phyloP scores from a whole-genome alignment of 2,797 vertebrate genomes.

The Artibeus lituratus region DNA sequence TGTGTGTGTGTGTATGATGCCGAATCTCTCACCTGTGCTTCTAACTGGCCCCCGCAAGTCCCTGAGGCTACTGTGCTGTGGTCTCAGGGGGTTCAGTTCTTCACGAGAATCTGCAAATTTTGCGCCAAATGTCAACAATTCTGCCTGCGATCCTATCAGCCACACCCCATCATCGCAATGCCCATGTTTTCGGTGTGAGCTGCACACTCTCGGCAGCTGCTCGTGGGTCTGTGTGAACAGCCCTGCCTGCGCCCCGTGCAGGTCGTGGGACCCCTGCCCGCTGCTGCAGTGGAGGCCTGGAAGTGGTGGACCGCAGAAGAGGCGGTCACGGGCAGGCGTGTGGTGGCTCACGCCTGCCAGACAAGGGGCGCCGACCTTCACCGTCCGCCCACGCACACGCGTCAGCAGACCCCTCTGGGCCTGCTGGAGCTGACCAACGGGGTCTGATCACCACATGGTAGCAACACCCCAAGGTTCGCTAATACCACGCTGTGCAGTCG shows the following conservation, averaged over 20 bases:
- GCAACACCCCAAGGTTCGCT: background rate
- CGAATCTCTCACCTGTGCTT: background rate
- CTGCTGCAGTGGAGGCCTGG: background rate
- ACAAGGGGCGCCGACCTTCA: rapidly evolving
- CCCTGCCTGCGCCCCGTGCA: background rate
- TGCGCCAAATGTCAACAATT: background rate
- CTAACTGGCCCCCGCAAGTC: background rate
- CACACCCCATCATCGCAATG: rapidly evolving
- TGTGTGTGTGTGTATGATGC: too few relatives aligned
- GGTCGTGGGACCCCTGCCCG: background rate
- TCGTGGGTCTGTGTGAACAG: background rate
- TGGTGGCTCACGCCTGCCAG: background rate
- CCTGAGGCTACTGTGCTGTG: background rate
- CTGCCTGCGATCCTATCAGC: background rate
- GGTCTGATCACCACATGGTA: background rate
- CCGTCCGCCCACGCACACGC: too few relatives aligned
- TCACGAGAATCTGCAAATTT: background rate
- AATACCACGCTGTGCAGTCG: background rate
- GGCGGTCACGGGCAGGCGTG: background rate
- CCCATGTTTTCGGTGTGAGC: background rate
- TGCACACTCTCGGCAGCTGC: too few relatives aligned
- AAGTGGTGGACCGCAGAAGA: background rate
- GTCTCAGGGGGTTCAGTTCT: background rate
- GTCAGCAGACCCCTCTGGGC: background rate
- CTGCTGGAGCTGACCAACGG: background rate